Evolutionary conservation across 2,797 vertebrate genomes (phyloP), one percentile per base, ranked within the genome.

Genomic region (Sternarchorhynchus goeldii): DNA sequence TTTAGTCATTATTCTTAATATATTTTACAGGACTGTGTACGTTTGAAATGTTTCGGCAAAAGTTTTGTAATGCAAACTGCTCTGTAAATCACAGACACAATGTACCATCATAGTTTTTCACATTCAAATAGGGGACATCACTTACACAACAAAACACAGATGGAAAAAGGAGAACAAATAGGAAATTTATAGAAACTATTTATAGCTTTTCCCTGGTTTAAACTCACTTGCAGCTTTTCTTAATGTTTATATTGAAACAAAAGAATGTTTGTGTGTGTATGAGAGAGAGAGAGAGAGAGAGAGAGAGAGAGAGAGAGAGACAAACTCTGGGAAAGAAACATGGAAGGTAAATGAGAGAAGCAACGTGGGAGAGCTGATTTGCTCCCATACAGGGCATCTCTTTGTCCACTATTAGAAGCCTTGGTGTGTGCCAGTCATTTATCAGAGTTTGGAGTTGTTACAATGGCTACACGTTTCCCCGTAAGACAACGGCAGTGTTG

Each of bases 361-460:
- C 25, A 7, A 64, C 17, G 32, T 6, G 62, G 39, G 25, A 29
- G 20, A 31, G 45, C 6, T 72, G 29, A 29, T 71, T 76, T 57
- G 1, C 50, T 7, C 6, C 64, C 29, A 18, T 62, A 2, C 6
- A 1, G 5, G 2, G 5, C 17, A 62, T n/a, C 18, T 16, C 58
- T 50, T 31, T 20, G 73, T 41, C 59, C 39, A 29, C 3, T 4
- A 53, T 29, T 31, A 55, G 72, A 18, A 31, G 32, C 21, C 57
- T 16, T 65, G 10, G 53, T 17, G 45, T 20, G 57, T 70, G 64
- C 58, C 45, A 21, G 67, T 16, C 20, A 75, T 77, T 79, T 53
- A 76, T 86, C 74, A 62, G 83, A 64, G 29, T 67, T 60, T 67
- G 57, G 45, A 64, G 79, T 58, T 73, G 59, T 77, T 76, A 67